Conservation (phyloP, 2,888 invertebrate genomes). For the Tipula unca region DNA sequence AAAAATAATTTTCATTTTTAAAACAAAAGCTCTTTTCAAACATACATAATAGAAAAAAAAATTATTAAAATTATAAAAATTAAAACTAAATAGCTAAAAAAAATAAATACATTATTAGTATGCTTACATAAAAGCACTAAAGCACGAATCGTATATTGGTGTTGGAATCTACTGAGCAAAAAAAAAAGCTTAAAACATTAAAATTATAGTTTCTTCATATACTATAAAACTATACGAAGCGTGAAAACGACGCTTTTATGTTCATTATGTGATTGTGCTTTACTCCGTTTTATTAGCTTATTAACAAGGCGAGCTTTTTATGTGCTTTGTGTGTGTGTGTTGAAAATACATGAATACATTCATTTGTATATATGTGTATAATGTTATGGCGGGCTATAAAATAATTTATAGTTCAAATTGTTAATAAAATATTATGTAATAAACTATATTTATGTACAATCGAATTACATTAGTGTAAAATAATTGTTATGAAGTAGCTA, state of each 20-base stretch:
- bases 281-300: not conserved
- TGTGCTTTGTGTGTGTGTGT: not conserved
- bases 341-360: too few relatives aligned
- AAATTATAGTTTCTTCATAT: not conserved
- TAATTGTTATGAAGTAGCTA: too few relatives aligned
- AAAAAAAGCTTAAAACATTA: not conserved
- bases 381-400: too few relatives aligned
- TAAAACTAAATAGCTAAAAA: not conserved
- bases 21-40: not conserved
- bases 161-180: not conserved
- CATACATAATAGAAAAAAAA: not conserved
- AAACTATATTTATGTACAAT: too few relatives aligned
- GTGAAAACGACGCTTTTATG: not conserved
- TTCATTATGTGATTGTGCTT: not conserved
- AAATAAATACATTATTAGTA: not conserved
- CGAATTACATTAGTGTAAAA: too few relatives aligned
- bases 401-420: too few relatives aligned
- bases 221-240: not conserved
- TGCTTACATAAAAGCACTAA: not conserved
- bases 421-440: too few relatives aligned
- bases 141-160: not conserved
- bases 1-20: not conserved
- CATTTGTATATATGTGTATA: too few relatives aligned
- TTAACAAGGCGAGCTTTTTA: not conserved
- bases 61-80: not conserved